Conservation (phyloP, 1,140 invertebrate genomes). For the Reticulitermes speratus region DNA sequence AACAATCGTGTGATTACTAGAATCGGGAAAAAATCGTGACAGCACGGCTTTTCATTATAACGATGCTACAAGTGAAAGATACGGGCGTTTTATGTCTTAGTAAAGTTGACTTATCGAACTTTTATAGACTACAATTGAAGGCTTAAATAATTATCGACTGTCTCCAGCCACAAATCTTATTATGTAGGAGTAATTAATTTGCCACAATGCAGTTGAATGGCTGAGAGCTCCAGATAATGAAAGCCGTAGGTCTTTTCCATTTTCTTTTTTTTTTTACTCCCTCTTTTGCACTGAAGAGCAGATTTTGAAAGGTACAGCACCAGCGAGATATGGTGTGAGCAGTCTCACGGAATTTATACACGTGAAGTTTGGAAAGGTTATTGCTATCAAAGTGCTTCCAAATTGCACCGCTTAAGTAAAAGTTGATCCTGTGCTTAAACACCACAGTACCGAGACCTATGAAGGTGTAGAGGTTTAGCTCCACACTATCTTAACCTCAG, state of each 20-base stretch:
- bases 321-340: no score
- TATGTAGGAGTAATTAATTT: not conserved
- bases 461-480: no score
- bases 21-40: not conserved
- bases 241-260: no score
- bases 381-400: no score
- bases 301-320: not conserved
- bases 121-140: not conserved
- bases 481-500: no score
- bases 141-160: not conserved
- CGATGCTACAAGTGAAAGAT: not conserved
- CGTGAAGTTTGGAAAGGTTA: no score
- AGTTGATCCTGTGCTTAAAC: no score
- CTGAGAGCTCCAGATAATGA: not conserved
- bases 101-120: not conserved
- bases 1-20: not conserved
- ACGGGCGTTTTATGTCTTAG: not conserved
- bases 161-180: not conserved
- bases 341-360: no score
- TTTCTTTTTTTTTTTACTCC: not conserved
- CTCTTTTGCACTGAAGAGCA: not conserved
- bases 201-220: not conserved
- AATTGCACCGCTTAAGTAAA: no score
- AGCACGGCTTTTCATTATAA: not conserved
- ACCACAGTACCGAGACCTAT: no score